A percentile compares a stretch with the other conserved stretches of the same genome.
phyloP scores from a whole-genome alignment of 2,888 invertebrate species.

The Melipona beecheii region DNA sequence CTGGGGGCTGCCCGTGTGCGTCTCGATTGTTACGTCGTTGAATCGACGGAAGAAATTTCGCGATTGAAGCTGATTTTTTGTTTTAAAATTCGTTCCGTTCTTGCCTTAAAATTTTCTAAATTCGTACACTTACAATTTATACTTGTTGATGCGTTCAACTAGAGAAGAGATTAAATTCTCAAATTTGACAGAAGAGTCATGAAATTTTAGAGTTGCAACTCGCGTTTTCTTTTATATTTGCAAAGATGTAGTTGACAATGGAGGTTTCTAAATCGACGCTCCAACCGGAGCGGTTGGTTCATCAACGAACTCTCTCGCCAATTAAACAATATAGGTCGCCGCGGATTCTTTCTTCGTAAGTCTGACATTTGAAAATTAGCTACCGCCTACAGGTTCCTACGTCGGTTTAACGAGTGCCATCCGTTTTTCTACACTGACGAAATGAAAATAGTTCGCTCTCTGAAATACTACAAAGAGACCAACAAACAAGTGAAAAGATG shows the following conservation, averaged over 20 bases:
- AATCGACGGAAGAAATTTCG: background rate
- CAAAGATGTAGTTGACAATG: background rate
- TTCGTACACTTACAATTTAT: too few species aligned
- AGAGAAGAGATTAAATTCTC: too few species aligned
- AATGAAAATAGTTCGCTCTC: too few species aligned
- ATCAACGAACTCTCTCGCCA: background rate
- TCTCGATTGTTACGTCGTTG: background rate
- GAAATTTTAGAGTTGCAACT: too few species aligned
- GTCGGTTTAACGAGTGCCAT: background rate
- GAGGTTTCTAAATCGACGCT: background rate
- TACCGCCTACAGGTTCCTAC: background rate
- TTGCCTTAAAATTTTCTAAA: too few species aligned
- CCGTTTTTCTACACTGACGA: too few species aligned
- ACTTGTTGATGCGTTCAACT: too few species aligned
- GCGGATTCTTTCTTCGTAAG: slow-evolving; percentile 1
- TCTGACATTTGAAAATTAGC: background rate
- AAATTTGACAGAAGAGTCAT: too few species aligned
- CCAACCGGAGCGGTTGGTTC: background rate
- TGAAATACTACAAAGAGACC: too few species aligned
- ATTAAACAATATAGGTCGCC: slow-evolving; percentile 2
- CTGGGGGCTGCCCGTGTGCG: background rate
- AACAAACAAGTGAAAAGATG: too few species aligned
- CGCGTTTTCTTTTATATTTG: too few species aligned
- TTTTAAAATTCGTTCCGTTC: background rate
- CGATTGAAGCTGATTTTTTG: background rate